These are phyloP conservation scores for Linnaemya vulpina DNA, from an alignment of 2,888 invertebrate genomes.

Conservation along the genomic window DNA sequence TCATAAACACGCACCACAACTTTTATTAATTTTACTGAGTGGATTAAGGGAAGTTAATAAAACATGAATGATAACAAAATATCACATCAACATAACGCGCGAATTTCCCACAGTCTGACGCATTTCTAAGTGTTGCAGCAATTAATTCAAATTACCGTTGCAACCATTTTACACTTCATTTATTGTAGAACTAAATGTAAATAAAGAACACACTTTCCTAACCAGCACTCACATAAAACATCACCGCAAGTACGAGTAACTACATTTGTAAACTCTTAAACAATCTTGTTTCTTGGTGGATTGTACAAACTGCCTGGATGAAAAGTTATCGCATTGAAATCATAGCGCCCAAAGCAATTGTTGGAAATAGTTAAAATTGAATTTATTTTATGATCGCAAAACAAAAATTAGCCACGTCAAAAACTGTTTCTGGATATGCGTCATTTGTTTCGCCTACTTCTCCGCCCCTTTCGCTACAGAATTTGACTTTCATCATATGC, in stretches of 20 bases:
- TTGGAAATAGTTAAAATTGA: slow-evolving; percentile 81
- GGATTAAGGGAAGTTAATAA: slow-evolving; percentile 26
- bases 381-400: slow-evolving; percentile 81
- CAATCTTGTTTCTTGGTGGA: slow-evolving; percentile 43
- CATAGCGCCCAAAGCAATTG: slow-evolving; percentile 66
- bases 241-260: background rate
- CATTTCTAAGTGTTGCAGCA: slow-evolving; percentile 43
- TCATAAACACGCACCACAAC: background rate
- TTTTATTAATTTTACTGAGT: background rate
- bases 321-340: slow-evolving; percentile 41
- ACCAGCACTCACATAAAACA: slow-evolving; percentile 28
- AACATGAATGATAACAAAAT: slow-evolving; percentile 6
- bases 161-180: slow-evolving; percentile 59
- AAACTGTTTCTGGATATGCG: slow-evolving; percentile 69
- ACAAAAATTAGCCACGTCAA: slow-evolving; percentile 82
- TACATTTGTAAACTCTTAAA: slow-evolving; percentile 5
- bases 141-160: slow-evolving; percentile 66
- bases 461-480: slow-evolving; percentile 31
- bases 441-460: slow-evolving; percentile 62
- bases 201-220: slow-evolving; percentile 49
- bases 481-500: slow-evolving; percentile 68
- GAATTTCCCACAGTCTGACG: slow-evolving; percentile 55
- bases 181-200: slow-evolving; percentile 53
- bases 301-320: background rate
- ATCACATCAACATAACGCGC: slow-evolving; percentile 3